Percentiles rank a stretch among this genome's conserved stretches.
These are phyloP conservation scores for Aegithalos caudatus DNA, from an alignment of 2,113 vertebrate genomes.

Conservation along the genomic window DNA sequence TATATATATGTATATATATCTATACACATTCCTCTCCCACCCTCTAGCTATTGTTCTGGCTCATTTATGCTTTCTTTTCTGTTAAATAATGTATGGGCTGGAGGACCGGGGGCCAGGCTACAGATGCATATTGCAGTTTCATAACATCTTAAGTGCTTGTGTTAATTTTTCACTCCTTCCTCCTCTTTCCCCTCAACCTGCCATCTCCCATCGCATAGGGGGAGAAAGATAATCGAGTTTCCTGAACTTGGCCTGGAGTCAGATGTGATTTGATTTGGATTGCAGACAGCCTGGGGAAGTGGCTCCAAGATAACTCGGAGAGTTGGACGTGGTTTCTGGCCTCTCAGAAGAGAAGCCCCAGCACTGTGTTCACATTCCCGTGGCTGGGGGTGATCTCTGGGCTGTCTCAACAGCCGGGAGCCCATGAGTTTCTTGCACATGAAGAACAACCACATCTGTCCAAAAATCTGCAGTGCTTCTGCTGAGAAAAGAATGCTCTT, in stretches of 20 bases:
- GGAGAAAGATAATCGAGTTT: slow-evolving; percentile 28
- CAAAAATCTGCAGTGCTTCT: neutral
- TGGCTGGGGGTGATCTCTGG: neutral
- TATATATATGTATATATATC: neutral
- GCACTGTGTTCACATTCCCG: fast-evolving
- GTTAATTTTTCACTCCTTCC: slow-evolving; percentile 44
- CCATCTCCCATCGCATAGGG: neutral
- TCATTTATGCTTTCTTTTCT: slow-evolving; percentile 73
- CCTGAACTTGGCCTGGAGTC: slow-evolving; percentile 3
- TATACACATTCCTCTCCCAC: neutral
- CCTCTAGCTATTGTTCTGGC: slow-evolving; percentile 69
- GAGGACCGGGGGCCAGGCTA: slow-evolving; percentile 55
- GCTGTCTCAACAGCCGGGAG: neutral
- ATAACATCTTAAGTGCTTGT: slow-evolving; percentile 62
- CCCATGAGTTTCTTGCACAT: neutral
- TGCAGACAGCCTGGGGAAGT: neutral
- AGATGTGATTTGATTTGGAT: slow-evolving; percentile 6
- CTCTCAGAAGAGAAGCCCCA: neutral
- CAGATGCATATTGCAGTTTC: slow-evolving; percentile 61
- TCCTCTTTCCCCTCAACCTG: slow-evolving; percentile 13
- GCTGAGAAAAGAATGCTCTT: neutral
- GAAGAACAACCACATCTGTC: neutral
- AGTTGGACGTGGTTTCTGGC: neutral
- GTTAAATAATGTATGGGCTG: slow-evolving; percentile 71
- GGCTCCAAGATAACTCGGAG: neutral